Evolutionary conservation across 2,888 invertebrate genomes (phyloP).

Genomic region (Pammene aurita): DNA sequence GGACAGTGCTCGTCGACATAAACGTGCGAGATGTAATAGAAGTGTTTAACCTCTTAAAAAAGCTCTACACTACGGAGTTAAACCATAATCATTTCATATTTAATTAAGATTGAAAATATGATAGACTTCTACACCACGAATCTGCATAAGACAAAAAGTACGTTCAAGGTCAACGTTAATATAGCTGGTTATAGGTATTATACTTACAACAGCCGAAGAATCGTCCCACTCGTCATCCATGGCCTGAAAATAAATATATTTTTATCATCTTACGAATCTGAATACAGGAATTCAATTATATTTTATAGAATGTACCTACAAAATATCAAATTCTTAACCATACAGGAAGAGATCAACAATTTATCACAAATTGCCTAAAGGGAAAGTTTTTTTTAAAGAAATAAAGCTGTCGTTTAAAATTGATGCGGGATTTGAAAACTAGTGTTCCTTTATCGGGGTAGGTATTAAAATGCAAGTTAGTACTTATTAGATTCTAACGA

Average conservation of each 20-base stretch:
- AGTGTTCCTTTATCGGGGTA: conserved; percentile 4
- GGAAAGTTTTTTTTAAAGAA: not conserved
- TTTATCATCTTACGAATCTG: not conserved
- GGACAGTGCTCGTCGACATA: too few species aligned
- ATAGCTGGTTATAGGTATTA: conserved; percentile 29
- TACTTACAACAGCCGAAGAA: conserved; percentile 63
- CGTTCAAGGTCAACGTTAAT: conserved; percentile 13
- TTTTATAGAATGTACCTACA: not conserved
- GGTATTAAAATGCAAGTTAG: not conserved
- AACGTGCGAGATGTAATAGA: too few species aligned
- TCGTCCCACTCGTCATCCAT: conserved; percentile 85
- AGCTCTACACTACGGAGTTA: too few species aligned
- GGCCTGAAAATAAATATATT: conserved; percentile 54
- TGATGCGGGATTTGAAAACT: not conserved
- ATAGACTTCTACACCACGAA: not conserved
- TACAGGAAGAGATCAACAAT: too few species aligned
- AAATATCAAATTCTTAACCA: not conserved
- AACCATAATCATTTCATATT: too few species aligned
- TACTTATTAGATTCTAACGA: not conserved
- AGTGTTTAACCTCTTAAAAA: too few species aligned
- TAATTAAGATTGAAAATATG: too few species aligned
- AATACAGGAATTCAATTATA: not conserved
- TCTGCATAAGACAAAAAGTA: not conserved
- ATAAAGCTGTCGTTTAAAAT: not conserved
- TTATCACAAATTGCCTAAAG: too few species aligned